Evolutionary conservation across 2,113 vertebrate genomes (phyloP).

Genomic region (Periophthalmodon schlosseri): DNA sequence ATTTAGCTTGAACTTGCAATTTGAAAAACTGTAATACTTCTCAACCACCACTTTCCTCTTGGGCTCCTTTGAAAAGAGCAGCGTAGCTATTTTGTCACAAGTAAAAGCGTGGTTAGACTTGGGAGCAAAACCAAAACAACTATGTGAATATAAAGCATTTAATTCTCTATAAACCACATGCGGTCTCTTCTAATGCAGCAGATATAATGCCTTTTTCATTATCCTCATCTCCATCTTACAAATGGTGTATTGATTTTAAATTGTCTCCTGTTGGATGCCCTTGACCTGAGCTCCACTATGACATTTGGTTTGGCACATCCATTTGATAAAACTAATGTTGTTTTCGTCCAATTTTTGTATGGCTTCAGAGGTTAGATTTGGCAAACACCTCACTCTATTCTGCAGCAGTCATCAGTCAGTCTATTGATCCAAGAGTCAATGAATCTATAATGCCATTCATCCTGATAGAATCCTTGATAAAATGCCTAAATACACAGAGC

Average conservation of each 20-base stretch:
- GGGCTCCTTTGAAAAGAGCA: not conserved
- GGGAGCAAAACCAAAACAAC: conserved; percentile 1
- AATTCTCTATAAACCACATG: not conserved
- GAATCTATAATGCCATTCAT: not conserved
- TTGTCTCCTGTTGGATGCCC: not conserved
- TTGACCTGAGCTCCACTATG: conserved; percentile 5
- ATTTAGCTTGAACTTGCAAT: not conserved
- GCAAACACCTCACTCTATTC: not conserved
- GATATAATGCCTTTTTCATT: conserved; percentile 2
- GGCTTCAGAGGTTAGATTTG: not conserved
- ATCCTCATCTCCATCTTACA: conserved; percentile 19
- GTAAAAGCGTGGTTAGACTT: not conserved
- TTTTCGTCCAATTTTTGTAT: conserved; percentile 2
- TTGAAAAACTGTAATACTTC: not conserved
- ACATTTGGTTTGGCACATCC: conserved; percentile 9
- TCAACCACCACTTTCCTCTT: not conserved
- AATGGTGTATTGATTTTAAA: conserved; percentile 4
- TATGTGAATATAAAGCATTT: not conserved
- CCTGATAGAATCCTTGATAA: conserved; percentile 1
- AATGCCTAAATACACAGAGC: not conserved
- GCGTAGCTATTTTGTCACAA: not conserved
- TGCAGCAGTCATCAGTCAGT: conserved; percentile 10
- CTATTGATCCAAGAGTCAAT: not conserved
- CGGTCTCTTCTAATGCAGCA: not conserved
- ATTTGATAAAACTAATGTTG: conserved; percentile 1